Conservation (phyloP, 1,140 invertebrate genomes). For the Vanessa tameamea region DNA sequence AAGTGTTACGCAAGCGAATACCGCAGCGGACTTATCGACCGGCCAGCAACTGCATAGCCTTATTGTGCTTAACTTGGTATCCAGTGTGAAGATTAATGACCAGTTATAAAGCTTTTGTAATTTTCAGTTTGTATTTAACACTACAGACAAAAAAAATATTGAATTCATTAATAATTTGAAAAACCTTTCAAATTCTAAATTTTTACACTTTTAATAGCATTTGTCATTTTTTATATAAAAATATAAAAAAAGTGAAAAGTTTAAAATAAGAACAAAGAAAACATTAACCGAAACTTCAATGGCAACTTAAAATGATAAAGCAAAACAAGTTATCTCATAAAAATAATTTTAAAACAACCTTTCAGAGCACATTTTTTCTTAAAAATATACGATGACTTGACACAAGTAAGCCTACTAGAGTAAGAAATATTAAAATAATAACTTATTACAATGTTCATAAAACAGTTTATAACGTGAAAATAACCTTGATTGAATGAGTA, state of each 20-base stretch:
- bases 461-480: not conserved
- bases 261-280: conserved; percentile 1
- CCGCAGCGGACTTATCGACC: conserved; percentile 63
- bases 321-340: not conserved
- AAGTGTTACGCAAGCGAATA: conserved; percentile 52
- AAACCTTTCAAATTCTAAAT: too few relatives aligned
- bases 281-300: not conserved
- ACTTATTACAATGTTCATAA: not conserved
- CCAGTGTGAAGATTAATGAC: conserved; percentile 3
- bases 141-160: too few relatives aligned
- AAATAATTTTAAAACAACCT: not conserved
- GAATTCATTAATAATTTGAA: too few relatives aligned
- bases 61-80: conserved; percentile 39
- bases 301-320: not conserved
- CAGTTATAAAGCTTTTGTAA: not conserved
- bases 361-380: not conserved
- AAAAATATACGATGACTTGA: not conserved
- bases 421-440: not conserved
- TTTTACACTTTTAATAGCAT: too few relatives aligned
- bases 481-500: conserved; percentile 13
- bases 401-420: conserved; percentile 1
- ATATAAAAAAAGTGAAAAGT: not conserved
- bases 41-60: conserved; percentile 51
- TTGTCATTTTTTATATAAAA: too few relatives aligned
- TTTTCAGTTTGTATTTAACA: not conserved